Base-by-base conservation (phyloP, 2,797 vertebrate genomes). In the Enteromius trimaculatus region DNA sequence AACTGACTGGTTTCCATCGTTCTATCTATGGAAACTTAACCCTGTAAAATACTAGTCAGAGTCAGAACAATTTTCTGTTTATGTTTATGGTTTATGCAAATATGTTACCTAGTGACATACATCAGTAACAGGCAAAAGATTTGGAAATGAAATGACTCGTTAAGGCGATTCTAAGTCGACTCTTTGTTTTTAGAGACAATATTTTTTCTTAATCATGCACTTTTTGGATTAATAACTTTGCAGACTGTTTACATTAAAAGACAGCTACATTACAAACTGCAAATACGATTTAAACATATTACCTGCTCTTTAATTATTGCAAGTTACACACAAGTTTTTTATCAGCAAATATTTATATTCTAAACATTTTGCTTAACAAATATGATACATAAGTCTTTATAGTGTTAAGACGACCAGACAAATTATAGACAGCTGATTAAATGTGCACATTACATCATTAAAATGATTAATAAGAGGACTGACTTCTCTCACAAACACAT, bases 401-500 rank as follows among this genome's bases (percentile, higher is more conserved):
- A 53, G 17, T 11, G 6, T 37, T 55, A 74, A 31, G 49, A 74
- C 31, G 26, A 90, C 90, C 90, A 88, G 11, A 0, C 69, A 91
- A 91, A 92, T 92, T 5, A 31, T 3, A 69, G 90, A 87, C 81
- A 91, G 87, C 89, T 89, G 88, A 88, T 92, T 87, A 90, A 92
- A 92, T 90, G 93, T 93, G 92, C 93, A 93, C 91, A 91, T 92
- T 90, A 88, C 82, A 44, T 91, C 88, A 92, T 91, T 90, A 91
- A 85, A 44, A 81, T 9, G 62, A 26, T 5, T 31, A 62, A 62
- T 26, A n/a, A 80, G 58, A 75, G 31, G 4, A 82, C 44, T 72
- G 23, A 85, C 69, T 13, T 39, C 74, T 58, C n/a, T 62, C 26
- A 78, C 44, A 62, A 26, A 78, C 42, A 60, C 26, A n/a, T 37